Conservation (phyloP, 2,797 vertebrate species). For the Phrynocephalus guinanensis region DNA sequence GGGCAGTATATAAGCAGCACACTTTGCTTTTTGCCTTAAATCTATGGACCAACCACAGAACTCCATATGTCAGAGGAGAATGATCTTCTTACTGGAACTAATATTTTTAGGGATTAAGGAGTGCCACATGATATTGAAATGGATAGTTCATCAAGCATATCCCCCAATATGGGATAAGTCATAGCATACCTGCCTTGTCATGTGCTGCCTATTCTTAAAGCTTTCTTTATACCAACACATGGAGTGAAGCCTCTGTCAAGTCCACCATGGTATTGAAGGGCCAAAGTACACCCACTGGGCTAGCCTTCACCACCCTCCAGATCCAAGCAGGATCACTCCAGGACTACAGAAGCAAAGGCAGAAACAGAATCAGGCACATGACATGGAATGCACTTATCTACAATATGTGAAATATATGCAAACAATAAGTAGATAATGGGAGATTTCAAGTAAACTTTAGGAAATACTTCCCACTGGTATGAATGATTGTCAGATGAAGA, state of each 20-base stretch:
- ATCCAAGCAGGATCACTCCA: not conserved
- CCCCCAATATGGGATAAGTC: no score
- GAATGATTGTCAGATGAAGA: no score
- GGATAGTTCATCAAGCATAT: no score
- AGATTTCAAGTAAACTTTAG: no score
- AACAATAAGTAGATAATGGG: no score
- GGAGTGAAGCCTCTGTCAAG: not conserved
- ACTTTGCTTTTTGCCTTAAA: no score
- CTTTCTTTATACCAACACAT: not conserved
- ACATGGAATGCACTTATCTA: no score
- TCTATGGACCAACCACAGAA: no score
- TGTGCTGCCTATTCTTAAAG: not conserved
- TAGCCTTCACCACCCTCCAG: not conserved
- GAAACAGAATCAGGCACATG: not conserved
- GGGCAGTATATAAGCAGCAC: no score
- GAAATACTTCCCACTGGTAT: no score
- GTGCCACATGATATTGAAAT: not conserved
- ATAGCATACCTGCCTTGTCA: no score
- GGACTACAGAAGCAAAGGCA: not conserved
- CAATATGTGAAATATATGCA: no score
- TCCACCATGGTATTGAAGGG: not conserved
- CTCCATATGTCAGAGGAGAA: not conserved
- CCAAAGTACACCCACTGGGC: not conserved
- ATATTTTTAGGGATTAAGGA: not conserved
- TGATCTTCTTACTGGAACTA: not conserved